Conservation (phyloP, 2,888 invertebrate species). For the Byasa hedistus region DNA sequence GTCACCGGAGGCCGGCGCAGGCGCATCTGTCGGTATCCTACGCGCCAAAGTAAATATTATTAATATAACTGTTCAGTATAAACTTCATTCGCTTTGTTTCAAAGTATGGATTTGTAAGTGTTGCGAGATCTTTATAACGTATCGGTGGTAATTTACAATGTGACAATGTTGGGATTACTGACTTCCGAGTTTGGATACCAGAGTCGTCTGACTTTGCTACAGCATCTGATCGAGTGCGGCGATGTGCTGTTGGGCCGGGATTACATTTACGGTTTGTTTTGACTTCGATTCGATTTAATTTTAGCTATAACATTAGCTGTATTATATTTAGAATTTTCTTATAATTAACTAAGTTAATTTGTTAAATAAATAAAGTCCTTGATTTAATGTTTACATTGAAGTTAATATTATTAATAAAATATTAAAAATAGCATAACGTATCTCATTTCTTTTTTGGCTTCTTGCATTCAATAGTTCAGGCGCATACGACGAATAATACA, state of each 20-base stretch:
- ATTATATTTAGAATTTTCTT: too few species aligned
- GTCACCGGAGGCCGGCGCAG: slow-evolving; percentile 54
- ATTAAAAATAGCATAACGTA: too few species aligned
- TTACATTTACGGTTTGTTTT: slow-evolving; percentile 55
- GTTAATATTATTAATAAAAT: too few species aligned
- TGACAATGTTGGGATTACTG: slow-evolving; percentile 68
- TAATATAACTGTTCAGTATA: neutral
- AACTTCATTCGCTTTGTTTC: neutral
- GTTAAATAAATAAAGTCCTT: too few species aligned
- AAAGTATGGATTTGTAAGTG: neutral
- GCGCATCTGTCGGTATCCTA: slow-evolving; percentile 66
- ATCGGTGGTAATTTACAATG: slow-evolving; percentile 31
- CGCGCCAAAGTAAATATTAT: slow-evolving; percentile 56
- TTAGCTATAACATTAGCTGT: neutral
- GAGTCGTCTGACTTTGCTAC: slow-evolving; percentile 63
- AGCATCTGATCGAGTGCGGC: slow-evolving; percentile 71
- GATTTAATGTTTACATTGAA: too few species aligned
- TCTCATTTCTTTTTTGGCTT: too few species aligned
- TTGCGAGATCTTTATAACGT: neutral
- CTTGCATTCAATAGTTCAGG: too few species aligned
- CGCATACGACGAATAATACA: too few species aligned
- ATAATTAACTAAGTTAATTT: too few species aligned
- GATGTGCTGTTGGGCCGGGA: slow-evolving; percentile 64
- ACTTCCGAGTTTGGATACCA: slow-evolving; percentile 69
- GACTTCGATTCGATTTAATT: neutral